phyloP scores from a whole-genome alignment of 2,113 vertebrate genomes.

The Passer domesticus region DNA sequence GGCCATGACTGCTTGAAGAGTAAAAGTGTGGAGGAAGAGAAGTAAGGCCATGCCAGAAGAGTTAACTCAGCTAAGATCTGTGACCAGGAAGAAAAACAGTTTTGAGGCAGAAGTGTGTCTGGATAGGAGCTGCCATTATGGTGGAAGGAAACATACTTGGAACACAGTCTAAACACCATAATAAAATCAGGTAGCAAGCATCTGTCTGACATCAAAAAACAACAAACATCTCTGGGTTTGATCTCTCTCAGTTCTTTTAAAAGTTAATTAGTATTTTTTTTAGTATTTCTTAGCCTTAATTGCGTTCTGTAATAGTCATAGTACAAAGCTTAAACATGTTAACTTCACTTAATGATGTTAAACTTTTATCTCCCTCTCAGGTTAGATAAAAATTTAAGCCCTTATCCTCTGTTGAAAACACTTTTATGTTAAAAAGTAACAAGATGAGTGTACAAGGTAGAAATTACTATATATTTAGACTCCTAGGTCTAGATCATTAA shows the following conservation, averaged over 20 bases:
- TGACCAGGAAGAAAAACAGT: not conserved
- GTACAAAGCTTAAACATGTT: not conserved
- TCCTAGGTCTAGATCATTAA: not conserved
- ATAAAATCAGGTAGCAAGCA: not conserved
- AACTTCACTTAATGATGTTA: not conserved
- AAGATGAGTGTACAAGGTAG: not conserved
- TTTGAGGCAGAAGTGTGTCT: not conserved
- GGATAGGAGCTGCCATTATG: not conserved
- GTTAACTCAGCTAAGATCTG: constrained; percentile 6
- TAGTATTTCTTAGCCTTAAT: not conserved
- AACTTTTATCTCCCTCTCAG: not conserved
- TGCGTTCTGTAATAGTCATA: not conserved
- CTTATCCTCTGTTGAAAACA: not conserved
- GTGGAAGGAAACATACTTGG: not conserved
- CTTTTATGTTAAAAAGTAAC: not conserved
- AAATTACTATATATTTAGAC: not conserved
- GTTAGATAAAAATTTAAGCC: not conserved
- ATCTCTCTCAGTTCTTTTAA: not conserved
- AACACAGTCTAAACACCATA: not conserved
- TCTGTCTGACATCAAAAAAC: not conserved
- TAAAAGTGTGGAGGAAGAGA: not conserved
- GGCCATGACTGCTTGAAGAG: not conserved
- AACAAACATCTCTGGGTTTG: not conserved
- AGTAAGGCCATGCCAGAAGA: not conserved
- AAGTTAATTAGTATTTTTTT: not conserved